Evolutionary conservation across 1,140 invertebrate species (phyloP).

Genomic region (Listronotus oregonensis): DNA sequence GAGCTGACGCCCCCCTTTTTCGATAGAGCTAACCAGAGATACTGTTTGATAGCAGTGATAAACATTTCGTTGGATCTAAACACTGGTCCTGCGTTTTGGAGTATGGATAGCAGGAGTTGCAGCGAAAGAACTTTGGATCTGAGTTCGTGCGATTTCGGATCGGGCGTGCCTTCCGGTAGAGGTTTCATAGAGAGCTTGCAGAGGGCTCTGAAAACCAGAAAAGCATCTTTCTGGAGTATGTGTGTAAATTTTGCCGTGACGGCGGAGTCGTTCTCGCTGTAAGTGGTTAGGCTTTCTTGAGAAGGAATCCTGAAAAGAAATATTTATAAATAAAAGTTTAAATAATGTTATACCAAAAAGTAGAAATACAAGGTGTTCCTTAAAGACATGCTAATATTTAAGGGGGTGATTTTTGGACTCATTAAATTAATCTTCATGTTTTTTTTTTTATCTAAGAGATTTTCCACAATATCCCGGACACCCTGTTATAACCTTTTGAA

Average conservation of each 20-base stretch:
- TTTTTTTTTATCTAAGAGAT: no score
- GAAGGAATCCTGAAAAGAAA: slow-evolving; percentile 60
- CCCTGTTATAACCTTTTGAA: no score
- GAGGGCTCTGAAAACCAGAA: slow-evolving; percentile 95
- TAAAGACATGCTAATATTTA: no score
- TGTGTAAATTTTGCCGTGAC: slow-evolving; percentile 93
- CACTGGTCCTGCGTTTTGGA: slow-evolving; percentile 96
- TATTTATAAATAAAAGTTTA: no score
- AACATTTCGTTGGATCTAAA: slow-evolving; percentile 98
- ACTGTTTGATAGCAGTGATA: slow-evolving; percentile 97
- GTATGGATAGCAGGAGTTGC: slow-evolving; percentile 91
- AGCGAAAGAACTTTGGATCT: slow-evolving; percentile 96
- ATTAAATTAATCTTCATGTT: no score
- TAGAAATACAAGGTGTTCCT: no score
- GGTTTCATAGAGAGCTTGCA: slow-evolving; percentile 99
- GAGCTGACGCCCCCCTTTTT: slow-evolving; percentile 99
- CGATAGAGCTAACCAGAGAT: slow-evolving; percentile 95
- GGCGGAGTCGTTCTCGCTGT: slow-evolving; percentile 77
- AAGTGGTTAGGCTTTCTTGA: slow-evolving; percentile 78
- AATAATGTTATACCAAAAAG: no score
- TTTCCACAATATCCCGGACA: no score
- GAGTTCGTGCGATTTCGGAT: slow-evolving; percentile 95
- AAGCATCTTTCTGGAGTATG: slow-evolving; percentile 97
- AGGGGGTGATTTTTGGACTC: no score
- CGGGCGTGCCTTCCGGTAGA: slow-evolving; percentile 90